These are phyloP conservation scores for Tragelaphus strepsiceros DNA, from an alignment of 2,113 vertebrate species.

Conservation along the genomic window DNA sequence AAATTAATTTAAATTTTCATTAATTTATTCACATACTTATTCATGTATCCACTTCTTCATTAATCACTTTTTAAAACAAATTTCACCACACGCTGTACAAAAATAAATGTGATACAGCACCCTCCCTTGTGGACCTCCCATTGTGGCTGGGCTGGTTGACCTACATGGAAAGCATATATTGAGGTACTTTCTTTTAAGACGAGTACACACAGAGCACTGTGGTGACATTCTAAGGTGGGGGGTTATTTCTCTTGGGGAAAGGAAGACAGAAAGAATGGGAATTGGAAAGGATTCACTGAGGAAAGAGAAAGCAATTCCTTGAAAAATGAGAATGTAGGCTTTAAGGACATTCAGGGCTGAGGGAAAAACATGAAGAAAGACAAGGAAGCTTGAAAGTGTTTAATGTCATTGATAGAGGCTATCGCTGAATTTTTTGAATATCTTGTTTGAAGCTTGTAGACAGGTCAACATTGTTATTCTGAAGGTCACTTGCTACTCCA, in stretches of 20 bases:
- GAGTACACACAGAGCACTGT: background rate
- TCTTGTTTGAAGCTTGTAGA: background rate
- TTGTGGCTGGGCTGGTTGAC: background rate
- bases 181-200: background rate
- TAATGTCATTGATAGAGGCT: background rate
- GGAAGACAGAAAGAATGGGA: background rate
- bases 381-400: background rate
- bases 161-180: background rate
- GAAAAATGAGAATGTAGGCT: background rate
- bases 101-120: background rate
- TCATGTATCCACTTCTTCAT: background rate
- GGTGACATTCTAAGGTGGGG: background rate
- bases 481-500: background rate
- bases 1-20: background rate
- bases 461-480: background rate
- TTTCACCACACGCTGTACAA: background rate
- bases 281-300: background rate
- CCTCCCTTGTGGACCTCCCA: background rate
- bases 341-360: background rate
- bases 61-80: background rate
- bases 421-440: background rate
- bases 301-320: background rate
- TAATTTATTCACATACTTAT: background rate
- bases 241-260: background rate
- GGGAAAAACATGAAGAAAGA: background rate